A percentile compares a stretch with the other conserved stretches of the same genome.
These are phyloP conservation scores for Harpegnathos saltator DNA, from an alignment of 1,140 invertebrate species.

Conservation along the genomic window DNA sequence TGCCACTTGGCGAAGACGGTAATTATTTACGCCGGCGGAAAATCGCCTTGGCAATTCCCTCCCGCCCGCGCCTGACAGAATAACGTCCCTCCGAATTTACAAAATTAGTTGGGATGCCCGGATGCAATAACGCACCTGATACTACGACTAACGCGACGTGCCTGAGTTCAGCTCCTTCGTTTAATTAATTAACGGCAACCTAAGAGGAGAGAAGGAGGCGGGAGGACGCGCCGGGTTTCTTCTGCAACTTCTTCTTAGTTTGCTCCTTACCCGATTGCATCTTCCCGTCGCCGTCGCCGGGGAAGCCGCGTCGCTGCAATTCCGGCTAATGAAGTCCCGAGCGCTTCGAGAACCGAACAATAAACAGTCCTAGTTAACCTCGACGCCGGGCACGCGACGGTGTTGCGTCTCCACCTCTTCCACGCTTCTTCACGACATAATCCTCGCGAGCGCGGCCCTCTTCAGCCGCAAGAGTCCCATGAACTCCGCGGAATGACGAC, in stretches of 20 bases:
- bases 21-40: slow-evolving; percentile 30
- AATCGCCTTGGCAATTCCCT: neutral
- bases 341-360: slow-evolving; percentile 67
- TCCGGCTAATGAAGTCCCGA: slow-evolving; percentile 74
- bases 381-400: slow-evolving; percentile 47
- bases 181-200: slow-evolving; percentile 76
- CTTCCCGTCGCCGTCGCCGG: neutral
- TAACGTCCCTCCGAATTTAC: slow-evolving; percentile 37
- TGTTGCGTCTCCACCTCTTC: neutral
- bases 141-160: slow-evolving; percentile 27
- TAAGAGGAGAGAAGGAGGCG: too few relatives aligned
- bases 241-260: slow-evolving; percentile 66
- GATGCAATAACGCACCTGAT: slow-evolving; percentile 35
- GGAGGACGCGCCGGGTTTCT: slow-evolving; percentile 64
- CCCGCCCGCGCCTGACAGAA: slow-evolving; percentile 4
- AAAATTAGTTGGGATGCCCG: slow-evolving; percentile 29
- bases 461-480: neutral
- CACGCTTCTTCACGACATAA: neutral
- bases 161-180: slow-evolving; percentile 61
- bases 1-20: slow-evolving; percentile 30
- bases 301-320: slow-evolving; percentile 53
- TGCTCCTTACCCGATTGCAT: slow-evolving; percentile 14
- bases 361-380: slow-evolving; percentile 72
- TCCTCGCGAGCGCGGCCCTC: neutral
- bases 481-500: slow-evolving; percentile 3